These are phyloP conservation scores for Prolemur simus DNA, from an alignment of 2,113 vertebrate genomes.

Conservation along the genomic window DNA sequence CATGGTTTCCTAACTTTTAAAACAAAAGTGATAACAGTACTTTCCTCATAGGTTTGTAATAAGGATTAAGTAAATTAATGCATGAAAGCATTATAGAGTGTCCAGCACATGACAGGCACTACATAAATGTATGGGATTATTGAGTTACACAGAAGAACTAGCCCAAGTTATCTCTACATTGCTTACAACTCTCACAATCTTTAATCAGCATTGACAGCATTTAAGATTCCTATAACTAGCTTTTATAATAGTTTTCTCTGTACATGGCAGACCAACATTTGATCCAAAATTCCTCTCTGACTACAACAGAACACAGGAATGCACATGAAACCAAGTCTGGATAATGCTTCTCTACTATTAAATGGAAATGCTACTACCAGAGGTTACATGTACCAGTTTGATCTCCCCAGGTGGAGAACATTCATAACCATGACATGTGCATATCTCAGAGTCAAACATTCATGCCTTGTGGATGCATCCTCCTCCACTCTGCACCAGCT, in stretches of 20 bases:
- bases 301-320: not conserved
- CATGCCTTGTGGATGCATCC: not conserved
- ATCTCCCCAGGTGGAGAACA: not conserved
- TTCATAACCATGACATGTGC: not conserved
- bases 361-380: not conserved
- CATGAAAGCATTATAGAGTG: not conserved
- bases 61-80: slow-evolving; percentile 31
- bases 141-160: slow-evolving; percentile 9
- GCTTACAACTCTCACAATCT: not conserved
- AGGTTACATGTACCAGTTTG: not conserved
- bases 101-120: not conserved
- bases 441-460: not conserved
- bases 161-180: not conserved
- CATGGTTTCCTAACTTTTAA: not conserved
- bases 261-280: not conserved
- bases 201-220: not conserved
- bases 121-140: not conserved
- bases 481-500: too few species aligned
- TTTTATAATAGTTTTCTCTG: not conserved
- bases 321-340: not conserved
- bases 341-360: not conserved
- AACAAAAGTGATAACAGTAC: not conserved
- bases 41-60: not conserved
- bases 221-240: not conserved
- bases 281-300: slow-evolving; percentile 4